A percentile compares a stretch with the other conserved stretches of the same genome.
These are phyloP conservation scores for Drosophila anomalata DNA, from an alignment of 2,888 invertebrate genomes.

Conservation along the genomic window DNA sequence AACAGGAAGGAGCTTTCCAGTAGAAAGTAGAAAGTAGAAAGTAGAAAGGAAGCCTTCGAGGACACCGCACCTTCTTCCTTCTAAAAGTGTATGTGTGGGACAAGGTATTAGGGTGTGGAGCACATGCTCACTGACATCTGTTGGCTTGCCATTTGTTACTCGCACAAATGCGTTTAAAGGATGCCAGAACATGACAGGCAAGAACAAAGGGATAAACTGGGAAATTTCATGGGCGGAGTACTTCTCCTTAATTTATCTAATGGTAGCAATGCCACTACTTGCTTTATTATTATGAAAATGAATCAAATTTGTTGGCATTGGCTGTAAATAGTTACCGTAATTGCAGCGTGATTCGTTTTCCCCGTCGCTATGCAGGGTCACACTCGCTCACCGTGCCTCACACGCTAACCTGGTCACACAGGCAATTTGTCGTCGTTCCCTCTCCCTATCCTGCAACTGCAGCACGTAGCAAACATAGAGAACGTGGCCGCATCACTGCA, in stretches of 20 bases:
- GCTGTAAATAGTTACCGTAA: constrained; percentile 8
- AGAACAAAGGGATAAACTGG: neutral
- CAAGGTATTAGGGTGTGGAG: constrained; percentile 7
- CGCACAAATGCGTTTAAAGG: constrained; percentile 29
- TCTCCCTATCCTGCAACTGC: constrained; percentile 12
- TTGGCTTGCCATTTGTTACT: constrained; percentile 28
- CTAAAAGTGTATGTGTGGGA: constrained; percentile 2
- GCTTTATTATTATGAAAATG: neutral
- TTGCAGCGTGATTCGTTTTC: constrained; percentile 8
- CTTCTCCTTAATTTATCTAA: constrained; percentile 2
- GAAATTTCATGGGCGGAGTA: neutral
- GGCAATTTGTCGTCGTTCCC: constrained; percentile 31
- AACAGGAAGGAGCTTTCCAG: neutral
- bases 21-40: neutral
- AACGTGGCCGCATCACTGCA: constrained; percentile 49
- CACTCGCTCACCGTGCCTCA: constrained; percentile 4
- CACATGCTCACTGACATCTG: constrained; percentile 23
- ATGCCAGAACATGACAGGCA: constrained; percentile 7
- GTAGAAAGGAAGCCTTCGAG: constrained; percentile 6
- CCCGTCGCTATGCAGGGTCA: constrained; percentile 25
- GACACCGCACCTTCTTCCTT: constrained; percentile 7
- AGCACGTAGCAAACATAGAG: constrained; percentile 42
- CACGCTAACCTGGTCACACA: constrained; percentile 14
- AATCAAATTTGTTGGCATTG: constrained; percentile 4
- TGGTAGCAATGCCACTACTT: neutral